Evolutionary conservation across 2,113 vertebrate species (phyloP).

Genomic region (Tinamus guttatus): DNA sequence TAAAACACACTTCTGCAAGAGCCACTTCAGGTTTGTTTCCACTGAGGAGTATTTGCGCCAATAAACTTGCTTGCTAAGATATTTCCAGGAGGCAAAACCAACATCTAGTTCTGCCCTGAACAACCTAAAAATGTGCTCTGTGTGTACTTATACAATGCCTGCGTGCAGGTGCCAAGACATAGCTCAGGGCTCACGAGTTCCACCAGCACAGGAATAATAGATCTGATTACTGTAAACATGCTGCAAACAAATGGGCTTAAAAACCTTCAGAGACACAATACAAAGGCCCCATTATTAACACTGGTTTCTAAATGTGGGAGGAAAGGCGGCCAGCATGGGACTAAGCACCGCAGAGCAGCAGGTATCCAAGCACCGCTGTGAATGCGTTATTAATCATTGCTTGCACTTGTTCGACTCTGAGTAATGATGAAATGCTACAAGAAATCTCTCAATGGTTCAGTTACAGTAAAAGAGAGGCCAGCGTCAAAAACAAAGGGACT

Average conservation of each 20-base stretch:
- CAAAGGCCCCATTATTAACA: not conserved
- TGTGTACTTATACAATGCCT: not conserved
- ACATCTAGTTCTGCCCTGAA: not conserved
- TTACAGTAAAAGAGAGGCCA: not conserved
- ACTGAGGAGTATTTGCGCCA: not conserved
- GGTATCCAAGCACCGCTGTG: not conserved
- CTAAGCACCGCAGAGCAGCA: not conserved
- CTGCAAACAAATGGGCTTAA: not conserved
- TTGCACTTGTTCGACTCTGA: not conserved
- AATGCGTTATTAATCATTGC: not conserved
- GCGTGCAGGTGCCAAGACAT: not conserved
- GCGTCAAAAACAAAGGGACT: not conserved
- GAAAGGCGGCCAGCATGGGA: not conserved
- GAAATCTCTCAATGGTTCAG: not conserved
- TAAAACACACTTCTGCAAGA: not conserved
- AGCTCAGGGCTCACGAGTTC: not conserved
- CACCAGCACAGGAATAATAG: not conserved
- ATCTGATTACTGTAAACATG: not conserved
- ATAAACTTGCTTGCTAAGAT: not conserved
- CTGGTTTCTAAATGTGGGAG: not conserved
- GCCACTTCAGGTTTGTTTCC: constrained; percentile 2
- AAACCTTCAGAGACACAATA: not conserved
- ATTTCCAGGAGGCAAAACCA: not conserved
- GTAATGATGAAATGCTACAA: not conserved
- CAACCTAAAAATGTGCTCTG: not conserved